Percentiles rank a stretch among this genome's conserved stretches.
Conservation (phyloP, 2,888 invertebrate genomes). For the Lumbricus terrestris region DNA sequence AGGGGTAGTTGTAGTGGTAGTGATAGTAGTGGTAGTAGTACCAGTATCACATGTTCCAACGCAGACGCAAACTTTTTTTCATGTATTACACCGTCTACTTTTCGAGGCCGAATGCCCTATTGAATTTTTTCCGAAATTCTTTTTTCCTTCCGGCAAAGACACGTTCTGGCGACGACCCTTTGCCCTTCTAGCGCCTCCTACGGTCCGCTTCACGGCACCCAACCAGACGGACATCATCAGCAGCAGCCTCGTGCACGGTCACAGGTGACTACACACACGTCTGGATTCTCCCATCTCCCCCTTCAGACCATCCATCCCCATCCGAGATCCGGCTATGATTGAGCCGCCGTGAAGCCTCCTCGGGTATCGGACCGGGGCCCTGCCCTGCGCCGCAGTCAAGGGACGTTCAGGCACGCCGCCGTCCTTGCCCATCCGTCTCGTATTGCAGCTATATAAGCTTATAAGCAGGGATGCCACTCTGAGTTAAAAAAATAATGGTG, state of each 20-base stretch:
- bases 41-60: no score
- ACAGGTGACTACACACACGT: background rate
- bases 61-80: no score
- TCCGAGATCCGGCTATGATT: background rate
- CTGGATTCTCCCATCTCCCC: background rate
- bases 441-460: background rate
- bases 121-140: background rate
- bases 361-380: background rate
- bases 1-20: no score
- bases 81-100: no score
- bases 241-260: background rate
- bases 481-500: no score
- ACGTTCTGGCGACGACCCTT: background rate
- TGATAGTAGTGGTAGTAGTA: no score
- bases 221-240: background rate
- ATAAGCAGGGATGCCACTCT: no score
- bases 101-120: no score
- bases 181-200: background rate
- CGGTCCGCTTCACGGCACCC: background rate
- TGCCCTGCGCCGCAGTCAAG: background rate
- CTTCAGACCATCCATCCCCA: background rate
- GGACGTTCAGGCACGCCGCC: background rate
- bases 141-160: background rate
- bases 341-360: background rate
- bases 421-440: background rate